Evolutionary conservation across 2,113 vertebrate species (phyloP).

Genomic region (Solea solea): DNA sequence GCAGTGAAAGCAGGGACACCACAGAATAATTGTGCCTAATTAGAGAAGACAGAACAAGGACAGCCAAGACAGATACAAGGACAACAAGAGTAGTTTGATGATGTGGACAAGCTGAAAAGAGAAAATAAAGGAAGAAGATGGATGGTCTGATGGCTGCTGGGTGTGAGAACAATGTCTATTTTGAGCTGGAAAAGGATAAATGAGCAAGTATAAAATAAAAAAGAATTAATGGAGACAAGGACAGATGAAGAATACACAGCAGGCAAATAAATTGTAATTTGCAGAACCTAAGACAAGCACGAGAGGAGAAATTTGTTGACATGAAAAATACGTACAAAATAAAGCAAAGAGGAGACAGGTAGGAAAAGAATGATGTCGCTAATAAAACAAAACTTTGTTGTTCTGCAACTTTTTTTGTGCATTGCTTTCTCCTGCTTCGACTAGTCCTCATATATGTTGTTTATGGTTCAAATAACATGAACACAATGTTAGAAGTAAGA

Average conservation of each 20-base stretch:
- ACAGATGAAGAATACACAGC: slow-evolving; percentile 34
- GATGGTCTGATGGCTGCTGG: slow-evolving; percentile 18
- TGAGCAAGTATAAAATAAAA: slow-evolving; percentile 28
- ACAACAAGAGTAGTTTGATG: background rate
- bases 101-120: background rate
- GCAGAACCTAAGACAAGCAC: slow-evolving; percentile 21
- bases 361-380: background rate
- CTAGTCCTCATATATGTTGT: too few species aligned
- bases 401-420: too few species aligned
- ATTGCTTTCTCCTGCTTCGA: too few species aligned
- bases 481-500: too few species aligned
- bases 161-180: slow-evolving; percentile 37
- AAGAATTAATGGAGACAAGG: slow-evolving; percentile 37
- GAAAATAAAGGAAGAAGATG: background rate
- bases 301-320: background rate
- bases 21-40: slow-evolving; percentile 1
- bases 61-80: background rate
- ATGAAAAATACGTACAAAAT: slow-evolving; percentile 13
- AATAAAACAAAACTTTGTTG: background rate
- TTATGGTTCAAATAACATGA: too few species aligned
- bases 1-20: background rate
- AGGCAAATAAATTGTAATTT: slow-evolving; percentile 40
- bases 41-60: background rate
- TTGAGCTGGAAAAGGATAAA: slow-evolving; percentile 23
- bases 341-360: background rate